phyloP scores from a whole-genome alignment of 1,140 invertebrate genomes.

The Cardiocondyla obscurior region DNA sequence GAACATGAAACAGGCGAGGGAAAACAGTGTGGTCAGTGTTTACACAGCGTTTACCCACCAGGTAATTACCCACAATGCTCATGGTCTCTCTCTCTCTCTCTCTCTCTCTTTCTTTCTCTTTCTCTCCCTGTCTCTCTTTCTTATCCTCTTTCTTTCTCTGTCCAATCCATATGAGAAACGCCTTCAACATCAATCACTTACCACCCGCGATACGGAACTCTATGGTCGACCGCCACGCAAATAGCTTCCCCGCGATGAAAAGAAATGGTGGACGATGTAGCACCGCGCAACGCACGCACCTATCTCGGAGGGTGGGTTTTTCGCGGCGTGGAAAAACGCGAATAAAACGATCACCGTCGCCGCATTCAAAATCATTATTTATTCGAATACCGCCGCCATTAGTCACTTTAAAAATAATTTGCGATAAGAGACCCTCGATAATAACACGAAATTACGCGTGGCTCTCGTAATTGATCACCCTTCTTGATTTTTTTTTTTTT shows the following conservation, averaged over 20 bases:
- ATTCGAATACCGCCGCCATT: background rate
- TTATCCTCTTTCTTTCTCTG: background rate
- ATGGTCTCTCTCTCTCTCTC: background rate
- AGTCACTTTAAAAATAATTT: slow-evolving; percentile 13
- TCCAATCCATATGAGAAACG: slow-evolving; percentile 55
- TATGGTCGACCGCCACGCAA: slow-evolving; percentile 63
- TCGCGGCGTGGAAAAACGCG: background rate
- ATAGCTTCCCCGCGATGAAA: slow-evolving; percentile 9
- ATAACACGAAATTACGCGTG: background rate
- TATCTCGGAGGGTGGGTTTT: background rate
- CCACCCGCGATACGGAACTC: slow-evolving; percentile 46
- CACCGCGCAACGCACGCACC: background rate
- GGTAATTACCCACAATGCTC: slow-evolving; percentile 67
- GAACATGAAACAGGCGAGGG: slow-evolving; percentile 48
- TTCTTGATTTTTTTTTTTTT: background rate
- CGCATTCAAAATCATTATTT: slow-evolving; percentile 3
- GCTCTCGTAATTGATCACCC: background rate
- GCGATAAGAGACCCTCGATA: slow-evolving; percentile 8
- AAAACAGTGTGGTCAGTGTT: slow-evolving; percentile 57
- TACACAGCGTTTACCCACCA: slow-evolving; percentile 69
- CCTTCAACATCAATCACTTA: slow-evolving; percentile 73
- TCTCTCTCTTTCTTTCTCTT: background rate
- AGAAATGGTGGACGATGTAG: slow-evolving; percentile 11
- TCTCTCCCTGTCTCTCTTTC: background rate
- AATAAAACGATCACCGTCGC: background rate